phyloP scores from a whole-genome alignment of 1,140 invertebrate genomes.

The Orchestia grillus region DNA sequence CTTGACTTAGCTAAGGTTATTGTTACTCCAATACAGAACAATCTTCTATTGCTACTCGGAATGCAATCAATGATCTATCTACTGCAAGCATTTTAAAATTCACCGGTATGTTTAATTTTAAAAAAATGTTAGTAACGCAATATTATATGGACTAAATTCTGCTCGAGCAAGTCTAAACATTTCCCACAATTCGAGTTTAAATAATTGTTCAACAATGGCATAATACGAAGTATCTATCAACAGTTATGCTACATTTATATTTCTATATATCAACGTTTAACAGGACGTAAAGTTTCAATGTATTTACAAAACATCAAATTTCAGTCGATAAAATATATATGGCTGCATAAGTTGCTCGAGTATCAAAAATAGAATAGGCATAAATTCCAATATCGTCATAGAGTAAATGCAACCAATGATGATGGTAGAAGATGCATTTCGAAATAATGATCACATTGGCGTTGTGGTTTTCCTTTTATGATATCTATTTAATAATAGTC shows the following conservation, averaged over 20 bases:
- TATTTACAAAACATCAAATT: conserved; percentile 6
- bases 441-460: not conserved
- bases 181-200: not conserved
- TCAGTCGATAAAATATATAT: not conserved
- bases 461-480: not conserved
- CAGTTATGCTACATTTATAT: not conserved
- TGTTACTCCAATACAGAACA: not conserved
- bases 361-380: not conserved
- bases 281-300: conserved; percentile 1
- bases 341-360: not conserved
- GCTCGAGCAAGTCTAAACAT: not conserved
- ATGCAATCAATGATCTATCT: not conserved
- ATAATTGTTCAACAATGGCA: not conserved
- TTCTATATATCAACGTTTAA: not conserved
- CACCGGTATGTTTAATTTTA: not conserved
- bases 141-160: not conserved
- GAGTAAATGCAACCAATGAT: not conserved
- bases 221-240: not conserved
- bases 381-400: not conserved
- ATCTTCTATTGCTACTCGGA: not conserved
- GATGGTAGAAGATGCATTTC: too few relatives aligned
- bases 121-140: not conserved
- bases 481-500: not conserved
- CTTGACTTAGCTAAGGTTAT: not conserved
- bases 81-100: not conserved